Base-by-base conservation (phyloP, 2,113 vertebrate genomes). In the Campylomormyrus numenius region DNA sequence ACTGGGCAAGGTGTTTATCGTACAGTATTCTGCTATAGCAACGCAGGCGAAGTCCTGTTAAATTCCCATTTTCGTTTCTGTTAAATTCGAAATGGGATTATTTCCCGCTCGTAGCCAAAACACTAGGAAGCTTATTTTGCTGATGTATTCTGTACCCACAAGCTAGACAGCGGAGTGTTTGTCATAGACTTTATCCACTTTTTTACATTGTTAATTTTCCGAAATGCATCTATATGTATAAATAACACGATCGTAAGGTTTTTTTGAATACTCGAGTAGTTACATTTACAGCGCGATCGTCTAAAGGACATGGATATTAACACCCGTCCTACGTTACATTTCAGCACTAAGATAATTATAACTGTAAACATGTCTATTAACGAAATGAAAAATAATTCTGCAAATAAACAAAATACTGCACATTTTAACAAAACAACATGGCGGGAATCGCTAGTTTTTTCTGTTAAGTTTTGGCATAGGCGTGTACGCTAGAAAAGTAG, bases 21-120 rank as follows among this genome's bases (percentile, higher is more conserved):
- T 31, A 27, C 62, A 70, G 62, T 27, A 66, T 10, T 66, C 9
- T 27, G n/a, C 62, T 27, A 66, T 27, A 66, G 9, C 9, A 39
- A 5, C 21, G 31, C 70, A 6, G 7, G 31, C 35, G 21, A 39
- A 80, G 35, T 39, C 17, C 35, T 19, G 17, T 17, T 35, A 77
- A 17, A 77, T 39, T 15, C 74, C 35, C 74, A 19, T 77, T 77
- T 77, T 39, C 35, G 6, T 77, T 77, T 15, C 19, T 89, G 27
- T 21, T 27, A 31, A 87, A 87, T 90, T 90, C 87, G n/a, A 90
- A 90, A 87, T 70, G 39, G 35, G 46, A 19, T 21, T 21, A 31
- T 70, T 77, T 90, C 89, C 89, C 89, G 89, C 89, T 62, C 27
- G 46, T 46, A 80, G 74, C 13, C 6, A 17, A 39, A 42, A 15